Conservation (phyloP, 2,113 vertebrate genomes). For the Cranoglanis bouderius region DNA sequence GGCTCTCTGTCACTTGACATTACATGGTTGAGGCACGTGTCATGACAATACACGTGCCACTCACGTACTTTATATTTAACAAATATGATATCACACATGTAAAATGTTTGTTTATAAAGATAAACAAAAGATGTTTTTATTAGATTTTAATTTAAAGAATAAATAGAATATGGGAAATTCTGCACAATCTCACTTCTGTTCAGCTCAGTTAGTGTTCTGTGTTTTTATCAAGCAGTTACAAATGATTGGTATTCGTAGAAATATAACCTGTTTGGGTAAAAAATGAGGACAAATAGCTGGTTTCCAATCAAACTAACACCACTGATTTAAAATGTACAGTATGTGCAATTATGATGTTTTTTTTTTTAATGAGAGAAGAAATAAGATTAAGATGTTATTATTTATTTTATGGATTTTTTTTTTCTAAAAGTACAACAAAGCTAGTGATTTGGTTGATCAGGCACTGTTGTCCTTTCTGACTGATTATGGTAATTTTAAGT, state of each 20-base stretch:
- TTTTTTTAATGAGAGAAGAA: background rate
- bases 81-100: background rate
- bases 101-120: background rate
- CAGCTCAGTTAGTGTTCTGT: background rate
- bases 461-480: background rate
- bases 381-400: background rate
- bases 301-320: background rate
- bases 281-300: background rate
- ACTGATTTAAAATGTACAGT: background rate
- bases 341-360: background rate
- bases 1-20: background rate
- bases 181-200: background rate
- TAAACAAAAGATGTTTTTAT: background rate
- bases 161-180: background rate
- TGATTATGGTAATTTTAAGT: background rate
- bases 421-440: background rate
- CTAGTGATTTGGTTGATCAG: background rate
- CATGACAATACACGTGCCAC: background rate
- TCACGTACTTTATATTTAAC: background rate
- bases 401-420: background rate
- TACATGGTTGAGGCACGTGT: background rate
- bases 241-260: background rate
- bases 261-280: background rate
- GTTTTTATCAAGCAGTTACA: background rate
- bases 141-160: background rate